A percentile compares a stretch with the other conserved stretches of the same genome.
Evolutionary conservation across 1,140 invertebrate genomes (phyloP).

Genomic region (Conus ventricosus): DNA sequence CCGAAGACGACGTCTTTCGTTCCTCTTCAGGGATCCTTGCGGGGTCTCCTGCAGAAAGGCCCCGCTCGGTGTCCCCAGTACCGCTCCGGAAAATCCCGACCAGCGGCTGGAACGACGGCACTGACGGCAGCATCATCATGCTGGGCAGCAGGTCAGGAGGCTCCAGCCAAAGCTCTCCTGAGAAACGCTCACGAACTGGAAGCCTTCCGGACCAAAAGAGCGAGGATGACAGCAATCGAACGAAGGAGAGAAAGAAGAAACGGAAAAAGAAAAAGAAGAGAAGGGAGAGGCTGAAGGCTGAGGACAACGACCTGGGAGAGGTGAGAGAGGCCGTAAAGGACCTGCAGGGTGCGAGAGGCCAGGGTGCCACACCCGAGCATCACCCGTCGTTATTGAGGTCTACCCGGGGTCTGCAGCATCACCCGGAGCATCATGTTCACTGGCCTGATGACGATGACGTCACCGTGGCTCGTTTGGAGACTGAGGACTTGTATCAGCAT

Average conservation of each 20-base stretch:
- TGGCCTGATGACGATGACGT: constrained; percentile 1
- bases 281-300: neutral
- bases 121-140: neutral
- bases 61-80: neutral
- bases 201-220: neutral
- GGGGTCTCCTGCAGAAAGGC: neutral
- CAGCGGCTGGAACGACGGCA: neutral
- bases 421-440: constrained; percentile 10
- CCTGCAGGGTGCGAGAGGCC: neutral
- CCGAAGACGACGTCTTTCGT: neutral
- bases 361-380: neutral
- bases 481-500: no score
- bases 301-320: neutral
- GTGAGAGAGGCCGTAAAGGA: neutral
- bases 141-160: neutral
- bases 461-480: neutral
- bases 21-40: neutral
- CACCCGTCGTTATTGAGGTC: neutral
- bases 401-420: neutral
- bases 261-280: constrained; percentile 24
- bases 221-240: neutral
- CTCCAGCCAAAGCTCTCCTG: neutral
- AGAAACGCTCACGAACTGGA: neutral
- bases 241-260: constrained; percentile 12
- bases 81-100: neutral